phyloP scores from a whole-genome alignment of 2,888 invertebrate genomes.

The Epinotia brunnichana region DNA sequence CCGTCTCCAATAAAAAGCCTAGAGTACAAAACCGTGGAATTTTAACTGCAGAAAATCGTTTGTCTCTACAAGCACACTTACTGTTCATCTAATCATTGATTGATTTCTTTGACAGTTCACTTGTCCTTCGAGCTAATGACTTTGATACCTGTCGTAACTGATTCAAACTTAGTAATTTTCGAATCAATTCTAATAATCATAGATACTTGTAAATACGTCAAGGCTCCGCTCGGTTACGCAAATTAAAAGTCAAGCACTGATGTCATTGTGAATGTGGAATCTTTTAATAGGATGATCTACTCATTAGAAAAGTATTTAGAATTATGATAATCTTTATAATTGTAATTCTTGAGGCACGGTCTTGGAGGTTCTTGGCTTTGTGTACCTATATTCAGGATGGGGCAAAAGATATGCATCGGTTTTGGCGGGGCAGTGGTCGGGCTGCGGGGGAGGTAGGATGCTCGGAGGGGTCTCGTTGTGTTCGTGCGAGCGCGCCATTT shows the following conservation, averaged over 20 bases:
- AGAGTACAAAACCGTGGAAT: not conserved
- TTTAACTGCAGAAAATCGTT: not conserved
- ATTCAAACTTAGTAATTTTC: conserved; percentile 38
- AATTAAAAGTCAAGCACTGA: conserved; percentile 33
- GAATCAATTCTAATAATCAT: conserved; percentile 26
- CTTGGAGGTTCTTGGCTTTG: not conserved
- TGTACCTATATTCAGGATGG: too few relatives aligned
- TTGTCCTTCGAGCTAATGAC: conserved; percentile 33
- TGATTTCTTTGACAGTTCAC: conserved; percentile 16
- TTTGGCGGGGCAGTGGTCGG: too few relatives aligned
- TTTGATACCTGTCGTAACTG: conserved; percentile 36
- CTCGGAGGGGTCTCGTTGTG: too few relatives aligned
- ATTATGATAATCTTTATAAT: conserved; percentile 12
- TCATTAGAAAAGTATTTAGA: conserved; percentile 32
- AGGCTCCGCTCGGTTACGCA: conserved; percentile 33
- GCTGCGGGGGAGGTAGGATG: too few relatives aligned
- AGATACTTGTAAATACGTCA: conserved; percentile 25
- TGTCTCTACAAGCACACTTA: not conserved
- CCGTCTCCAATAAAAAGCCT: too few relatives aligned
- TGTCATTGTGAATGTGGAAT: conserved; percentile 31
- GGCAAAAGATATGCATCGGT: too few relatives aligned
- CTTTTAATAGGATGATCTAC: conserved; percentile 25
- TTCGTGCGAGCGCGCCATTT: too few relatives aligned
- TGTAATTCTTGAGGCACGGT: not conserved
- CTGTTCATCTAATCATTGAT: not conserved